Evolutionary conservation across 2,113 vertebrate species (phyloP), one percentile per base, ranked within the genome.

Genomic region (Mirounga angustirostris): DNA sequence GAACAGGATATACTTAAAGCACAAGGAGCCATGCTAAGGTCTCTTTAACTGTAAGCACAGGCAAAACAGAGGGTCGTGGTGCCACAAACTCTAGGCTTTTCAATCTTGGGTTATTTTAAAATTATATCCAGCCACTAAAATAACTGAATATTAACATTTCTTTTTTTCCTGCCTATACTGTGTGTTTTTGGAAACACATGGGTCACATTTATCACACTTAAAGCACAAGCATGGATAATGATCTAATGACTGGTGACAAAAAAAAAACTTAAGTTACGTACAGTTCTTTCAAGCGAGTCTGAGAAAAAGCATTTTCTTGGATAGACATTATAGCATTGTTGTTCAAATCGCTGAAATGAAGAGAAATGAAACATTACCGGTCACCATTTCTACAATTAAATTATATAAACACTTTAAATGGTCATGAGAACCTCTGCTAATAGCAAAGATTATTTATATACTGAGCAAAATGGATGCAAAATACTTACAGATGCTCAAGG

Each of bases 251-350:
- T 85, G 54, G 26, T 92, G 28, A 94, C 79, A 85, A 82, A 78
- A 84, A 84, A 46, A 46, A 79, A n/a, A 92, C 15, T 69, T 30
- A 78, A 96, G 78, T 80, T 98, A 99, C 99, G 99, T 99, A 99
- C 99, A 99, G 95, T 89, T 99, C 99, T 96, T 99, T 99, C 90
- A 99, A 98, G 61, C 97, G 98, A 97, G 98, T 97, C 90, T 99
- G 98, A 86, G 99, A 97, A 98, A 99, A 99, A 50, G 99, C 98
- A 96, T 99, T 98, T 98, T 99, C 99, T 98, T 99, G 99, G 94
- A 99, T 98, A 97, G 99, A 99, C 98, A 99, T 99, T 30, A 99
- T 98, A 95, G 98, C 99, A 96, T 99, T 99, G 98, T 99, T 99
- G 98, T 98, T 99, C 94, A 99, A 97, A 98, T 99, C 99, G 84